Conservation (phyloP, 1,140 invertebrate species). For the Uloborus diversus region DNA sequence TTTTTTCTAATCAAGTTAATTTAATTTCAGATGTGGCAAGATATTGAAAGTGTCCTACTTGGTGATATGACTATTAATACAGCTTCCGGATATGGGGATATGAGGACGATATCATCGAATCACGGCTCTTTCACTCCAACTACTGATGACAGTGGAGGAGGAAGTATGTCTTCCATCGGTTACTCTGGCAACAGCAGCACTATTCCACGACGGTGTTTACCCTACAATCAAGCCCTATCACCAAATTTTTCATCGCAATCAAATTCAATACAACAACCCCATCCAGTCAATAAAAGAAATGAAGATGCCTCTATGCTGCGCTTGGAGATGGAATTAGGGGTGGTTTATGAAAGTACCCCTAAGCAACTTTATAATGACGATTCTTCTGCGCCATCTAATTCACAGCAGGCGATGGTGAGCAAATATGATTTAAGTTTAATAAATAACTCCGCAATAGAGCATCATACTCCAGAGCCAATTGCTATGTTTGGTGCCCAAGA, state of each 20-base stretch:
- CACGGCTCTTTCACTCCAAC: constrained; percentile 34
- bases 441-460: constrained; percentile 18
- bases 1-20: neutral
- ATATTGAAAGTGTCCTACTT: constrained; percentile 60
- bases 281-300: constrained; percentile 14
- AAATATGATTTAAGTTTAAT: constrained; percentile 33
- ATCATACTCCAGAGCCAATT: constrained; percentile 26
- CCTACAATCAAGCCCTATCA: constrained; percentile 6
- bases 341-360: constrained; percentile 6
- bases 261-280: constrained; percentile 16
- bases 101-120: constrained; percentile 19
- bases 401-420: neutral
- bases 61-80: constrained; percentile 46
- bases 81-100: constrained; percentile 23
- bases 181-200: neutral
- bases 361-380: constrained; percentile 37
- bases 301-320: neutral
- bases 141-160: constrained; percentile 35
- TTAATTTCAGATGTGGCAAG: constrained; percentile 60
- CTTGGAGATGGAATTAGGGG: constrained; percentile 21
- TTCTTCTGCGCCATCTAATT: neutral
- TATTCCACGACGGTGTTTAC: constrained; percentile 17
- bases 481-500: constrained; percentile 35
- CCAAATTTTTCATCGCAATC: constrained; percentile 28
- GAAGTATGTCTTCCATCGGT: constrained; percentile 16